Conservation (phyloP, 2,888 invertebrate genomes). For the Chymomyza amoena region DNA sequence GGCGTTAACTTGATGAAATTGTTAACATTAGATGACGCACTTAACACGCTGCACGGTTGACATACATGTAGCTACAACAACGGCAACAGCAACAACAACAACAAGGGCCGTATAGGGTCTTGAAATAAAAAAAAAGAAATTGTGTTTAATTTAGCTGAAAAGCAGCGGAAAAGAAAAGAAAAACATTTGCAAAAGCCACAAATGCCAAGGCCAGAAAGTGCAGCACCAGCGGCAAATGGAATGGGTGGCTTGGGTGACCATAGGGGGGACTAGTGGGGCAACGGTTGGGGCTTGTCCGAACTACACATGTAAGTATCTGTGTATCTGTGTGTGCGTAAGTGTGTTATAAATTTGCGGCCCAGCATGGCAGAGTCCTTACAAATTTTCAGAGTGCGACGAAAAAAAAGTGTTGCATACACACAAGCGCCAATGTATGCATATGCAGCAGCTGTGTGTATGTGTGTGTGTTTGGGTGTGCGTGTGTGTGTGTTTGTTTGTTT, state of each 20-base stretch:
- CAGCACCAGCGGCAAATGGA: not conserved
- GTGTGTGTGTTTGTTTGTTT: constrained; percentile 13
- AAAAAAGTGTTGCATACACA: not conserved
- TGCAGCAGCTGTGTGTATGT: constrained; percentile 16
- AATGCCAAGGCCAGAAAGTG: constrained; percentile 60
- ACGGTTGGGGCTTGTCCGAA: not conserved
- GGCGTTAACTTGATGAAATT: constrained; percentile 1
- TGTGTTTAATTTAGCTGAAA: constrained; percentile 6
- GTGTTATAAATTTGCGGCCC: constrained; percentile 1
- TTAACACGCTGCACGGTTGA: not conserved
- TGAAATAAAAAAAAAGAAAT: constrained; percentile 2
- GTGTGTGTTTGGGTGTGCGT: not conserved
- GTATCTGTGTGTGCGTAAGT: constrained; percentile 6
- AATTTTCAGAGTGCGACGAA: not conserved
- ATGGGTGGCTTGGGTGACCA: not conserved
- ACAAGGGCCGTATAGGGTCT: not conserved
- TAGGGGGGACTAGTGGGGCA: not conserved
- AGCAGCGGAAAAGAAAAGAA: constrained; percentile 20
- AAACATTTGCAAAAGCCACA: constrained; percentile 42
- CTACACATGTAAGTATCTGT: not conserved
- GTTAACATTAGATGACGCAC: constrained; percentile 2
- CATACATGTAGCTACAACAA: constrained; percentile 1
- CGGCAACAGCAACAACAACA: not conserved
- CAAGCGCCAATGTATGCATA: not conserved
- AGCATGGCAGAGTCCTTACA: not conserved